phyloP scores from a whole-genome alignment of 2,113 vertebrate genomes.

The Psephotus haematonotus region DNA sequence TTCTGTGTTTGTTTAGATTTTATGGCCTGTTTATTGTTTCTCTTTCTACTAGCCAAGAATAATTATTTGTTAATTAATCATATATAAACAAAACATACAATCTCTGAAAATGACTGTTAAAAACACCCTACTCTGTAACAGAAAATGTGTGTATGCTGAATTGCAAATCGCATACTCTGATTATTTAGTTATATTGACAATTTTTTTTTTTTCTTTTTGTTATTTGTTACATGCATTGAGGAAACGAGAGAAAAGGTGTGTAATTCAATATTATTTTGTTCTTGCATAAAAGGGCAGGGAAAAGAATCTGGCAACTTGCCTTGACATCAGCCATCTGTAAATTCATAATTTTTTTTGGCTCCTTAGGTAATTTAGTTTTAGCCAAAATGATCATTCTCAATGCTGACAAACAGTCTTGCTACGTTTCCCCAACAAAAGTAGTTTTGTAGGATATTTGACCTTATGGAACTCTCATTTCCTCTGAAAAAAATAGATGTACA shows the following conservation, averaged over 20 bases:
- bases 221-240: background rate
- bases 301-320: constrained; percentile 54
- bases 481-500: background rate
- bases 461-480: constrained; percentile 5
- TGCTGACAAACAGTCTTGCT: constrained; percentile 51
- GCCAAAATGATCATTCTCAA: constrained; percentile 44
- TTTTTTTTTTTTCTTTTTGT: background rate
- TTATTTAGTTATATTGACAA: constrained; percentile 3
- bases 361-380: constrained; percentile 46
- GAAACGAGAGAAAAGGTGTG: background rate
- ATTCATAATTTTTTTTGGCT: constrained; percentile 60
- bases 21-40: constrained; percentile 69
- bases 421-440: constrained; percentile 40
- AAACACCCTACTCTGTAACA: background rate
- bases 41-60: constrained; percentile 55
- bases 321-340: constrained; percentile 55
- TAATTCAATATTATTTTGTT: background rate
- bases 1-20: constrained; percentile 67
- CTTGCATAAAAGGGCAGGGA: background rate
- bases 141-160: background rate
- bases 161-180: constrained; percentile 2
- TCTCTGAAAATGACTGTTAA: constrained; percentile 50
- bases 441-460: constrained; percentile 45
- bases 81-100: constrained; percentile 46
- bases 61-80: constrained; percentile 78